Evolutionary conservation across 2,113 vertebrate species (phyloP), one percentile per base, ranked within the genome.

Genomic region (Agelaius tricolor): DNA sequence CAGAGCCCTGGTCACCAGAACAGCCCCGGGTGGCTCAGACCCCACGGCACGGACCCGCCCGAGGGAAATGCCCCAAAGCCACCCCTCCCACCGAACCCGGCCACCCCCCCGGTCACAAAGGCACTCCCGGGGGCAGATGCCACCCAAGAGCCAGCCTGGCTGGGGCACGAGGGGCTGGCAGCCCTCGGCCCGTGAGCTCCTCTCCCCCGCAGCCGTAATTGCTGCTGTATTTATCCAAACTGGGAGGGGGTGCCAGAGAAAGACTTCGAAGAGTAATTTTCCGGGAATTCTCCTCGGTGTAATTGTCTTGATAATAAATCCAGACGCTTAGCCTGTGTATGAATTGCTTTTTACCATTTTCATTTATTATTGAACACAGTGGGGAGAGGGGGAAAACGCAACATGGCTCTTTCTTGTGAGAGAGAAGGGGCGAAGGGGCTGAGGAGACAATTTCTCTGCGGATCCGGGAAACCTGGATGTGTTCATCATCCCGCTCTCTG

Each of bases 231-330:
- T 94, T 97, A 94, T 95, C 94, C 95, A 91, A 95, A 93, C 82
- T 87, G 33, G 95, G 93, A 93, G 95, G 96, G 95, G 93, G 94
- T 96, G 95, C 93, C 92, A 93, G 87, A 94, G 95, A 96, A 94
- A 93, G 95, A 95, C 93, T 96, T 94, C 8, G 80, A 94, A 84
- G 96, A 96, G 67, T 91, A 93, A 96, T 82, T 97, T 90, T 96
- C 94, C 96, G 73, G 94, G 83, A 75, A 49, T 83, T 93, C 95
- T 94, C 78, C 80, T 91, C 33, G 41, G 55, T 79, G 95, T 93
- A 93, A 97, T 96, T 92, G 96, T 87, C 95, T 96, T 84, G 78
- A 47, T 84, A 93, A 92, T 94, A 95, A 97, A 94, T 92, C 92
- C 91, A 92, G 67, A 51, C 62, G 76, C 92, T 91, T 94, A 66